Conservation (phyloP, 2,888 invertebrate species). For the Tetragnatha montana region DNA sequence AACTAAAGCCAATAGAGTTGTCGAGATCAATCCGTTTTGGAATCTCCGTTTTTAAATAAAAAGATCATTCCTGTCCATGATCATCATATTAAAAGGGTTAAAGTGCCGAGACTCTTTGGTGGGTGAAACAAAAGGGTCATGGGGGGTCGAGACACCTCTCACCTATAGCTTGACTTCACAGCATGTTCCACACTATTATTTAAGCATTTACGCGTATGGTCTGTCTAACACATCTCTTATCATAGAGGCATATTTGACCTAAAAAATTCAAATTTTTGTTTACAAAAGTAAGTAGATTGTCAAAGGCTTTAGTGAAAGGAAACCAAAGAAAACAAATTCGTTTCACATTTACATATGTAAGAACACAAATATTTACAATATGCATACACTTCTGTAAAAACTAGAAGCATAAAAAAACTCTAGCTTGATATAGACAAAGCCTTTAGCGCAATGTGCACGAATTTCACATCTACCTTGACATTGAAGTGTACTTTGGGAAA, state of each 20-base stretch:
- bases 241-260: slow-evolving; percentile 55
- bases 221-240: slow-evolving; percentile 61
- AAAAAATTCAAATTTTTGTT: slow-evolving; percentile 64
- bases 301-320: slow-evolving; percentile 69
- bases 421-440: slow-evolving; percentile 70
- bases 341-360: slow-evolving; percentile 70
- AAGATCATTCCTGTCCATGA: too few relatives aligned
- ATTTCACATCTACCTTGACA: slow-evolving; percentile 71
- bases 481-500: slow-evolving; percentile 66
- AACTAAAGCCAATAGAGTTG: too few relatives aligned
- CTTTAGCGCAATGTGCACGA: slow-evolving; percentile 70
- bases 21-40: too few relatives aligned
- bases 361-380: slow-evolving; percentile 71
- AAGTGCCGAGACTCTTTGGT: too few relatives aligned
- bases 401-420: slow-evolving; percentile 70
- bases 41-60: too few relatives aligned
- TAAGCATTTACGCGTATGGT: slow-evolving; percentile 24
- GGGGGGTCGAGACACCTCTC: too few relatives aligned
- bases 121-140: too few relatives aligned
- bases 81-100: too few relatives aligned
- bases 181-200: too few relatives aligned
- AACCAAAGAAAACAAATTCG: slow-evolving; percentile 61
- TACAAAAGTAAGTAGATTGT: slow-evolving; percentile 71
- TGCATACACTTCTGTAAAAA: slow-evolving; percentile 71
- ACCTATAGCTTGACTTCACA: too few relatives aligned